phyloP scores from a whole-genome alignment of 2,113 vertebrate genomes.

The Zeus faber region DNA sequence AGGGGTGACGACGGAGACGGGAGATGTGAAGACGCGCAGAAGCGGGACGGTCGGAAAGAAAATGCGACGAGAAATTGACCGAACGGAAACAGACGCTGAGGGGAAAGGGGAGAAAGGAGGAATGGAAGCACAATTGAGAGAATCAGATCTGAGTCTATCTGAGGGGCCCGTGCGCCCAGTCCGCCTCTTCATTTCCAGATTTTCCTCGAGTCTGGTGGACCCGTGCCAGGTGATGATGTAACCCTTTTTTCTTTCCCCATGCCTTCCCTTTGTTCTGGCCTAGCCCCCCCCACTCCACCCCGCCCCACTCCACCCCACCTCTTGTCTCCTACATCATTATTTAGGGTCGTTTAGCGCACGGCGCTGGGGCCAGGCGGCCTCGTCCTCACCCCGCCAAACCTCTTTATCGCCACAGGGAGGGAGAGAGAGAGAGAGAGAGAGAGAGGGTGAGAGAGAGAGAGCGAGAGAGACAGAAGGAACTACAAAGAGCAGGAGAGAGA shows the following conservation, averaged over 20 bases:
- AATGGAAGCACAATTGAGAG: no score
- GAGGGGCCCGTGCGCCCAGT: no score
- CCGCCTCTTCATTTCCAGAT: no score
- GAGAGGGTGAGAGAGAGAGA: not conserved
- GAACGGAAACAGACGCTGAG: no score
- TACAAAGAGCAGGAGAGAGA: constrained; percentile 3
- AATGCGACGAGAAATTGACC: not conserved
- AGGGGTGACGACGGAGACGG: constrained; percentile 14
- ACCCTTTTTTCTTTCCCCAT: constrained; percentile 56
- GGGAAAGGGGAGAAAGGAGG: no score
- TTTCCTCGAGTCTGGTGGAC: no score
- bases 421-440: constrained; percentile 5
- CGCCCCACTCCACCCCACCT: constrained; percentile 36
- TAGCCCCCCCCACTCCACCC: constrained; percentile 35
- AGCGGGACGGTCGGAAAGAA: constrained; percentile 1
- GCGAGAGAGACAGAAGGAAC: constrained; percentile 1
- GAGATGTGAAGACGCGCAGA: not conserved
- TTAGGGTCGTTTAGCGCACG: no score
- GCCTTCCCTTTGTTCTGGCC: constrained; percentile 54
- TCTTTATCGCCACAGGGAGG: constrained; percentile 45
- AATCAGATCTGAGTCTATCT: no score
- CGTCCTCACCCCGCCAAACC: constrained; percentile 30
- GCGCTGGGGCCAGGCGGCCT: constrained; percentile 11
- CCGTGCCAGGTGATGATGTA: constrained; percentile 64
- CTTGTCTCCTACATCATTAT: constrained; percentile 36